Percentiles rank a stretch among this genome's conserved stretches.
These are phyloP conservation scores for Agrochola litura DNA, from an alignment of 2,888 invertebrate species.

Conservation along the genomic window DNA sequence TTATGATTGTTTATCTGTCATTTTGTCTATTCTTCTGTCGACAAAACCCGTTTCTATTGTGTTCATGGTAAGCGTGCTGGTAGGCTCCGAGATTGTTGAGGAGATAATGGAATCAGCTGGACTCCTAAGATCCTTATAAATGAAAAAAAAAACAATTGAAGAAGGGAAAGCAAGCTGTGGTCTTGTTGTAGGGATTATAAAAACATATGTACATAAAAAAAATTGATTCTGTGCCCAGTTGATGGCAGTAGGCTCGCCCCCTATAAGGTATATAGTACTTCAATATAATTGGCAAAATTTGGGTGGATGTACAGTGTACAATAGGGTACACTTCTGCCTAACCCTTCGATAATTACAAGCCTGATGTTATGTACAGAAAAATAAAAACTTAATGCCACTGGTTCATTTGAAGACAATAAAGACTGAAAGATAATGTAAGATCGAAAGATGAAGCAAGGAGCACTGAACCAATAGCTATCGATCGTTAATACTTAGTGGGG, in stretches of 20 bases:
- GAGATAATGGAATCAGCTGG: background rate
- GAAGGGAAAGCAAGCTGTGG: no score
- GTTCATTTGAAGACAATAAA: background rate
- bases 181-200: background rate
- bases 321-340: no score
- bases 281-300: no score
- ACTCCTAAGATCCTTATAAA: background rate
- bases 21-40: no score
- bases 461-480: slow-evolving; percentile 8
- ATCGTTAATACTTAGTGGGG: background rate
- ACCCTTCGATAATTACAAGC: no score
- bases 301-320: no score
- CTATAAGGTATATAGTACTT: no score
- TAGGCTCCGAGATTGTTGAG: background rate
- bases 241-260: no score
- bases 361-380: background rate
- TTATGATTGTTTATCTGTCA: no score
- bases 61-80: background rate
- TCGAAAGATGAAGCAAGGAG: background rate
- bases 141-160: background rate
- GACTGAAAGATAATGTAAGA: background rate
- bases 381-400: background rate
- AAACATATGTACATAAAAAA: no score
- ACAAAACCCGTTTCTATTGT: no score
- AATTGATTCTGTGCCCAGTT: no score